Percentiles rank a stretch among this genome's conserved stretches.
Conservation (phyloP, 2,888 invertebrate species). For the Crematogaster levior region DNA sequence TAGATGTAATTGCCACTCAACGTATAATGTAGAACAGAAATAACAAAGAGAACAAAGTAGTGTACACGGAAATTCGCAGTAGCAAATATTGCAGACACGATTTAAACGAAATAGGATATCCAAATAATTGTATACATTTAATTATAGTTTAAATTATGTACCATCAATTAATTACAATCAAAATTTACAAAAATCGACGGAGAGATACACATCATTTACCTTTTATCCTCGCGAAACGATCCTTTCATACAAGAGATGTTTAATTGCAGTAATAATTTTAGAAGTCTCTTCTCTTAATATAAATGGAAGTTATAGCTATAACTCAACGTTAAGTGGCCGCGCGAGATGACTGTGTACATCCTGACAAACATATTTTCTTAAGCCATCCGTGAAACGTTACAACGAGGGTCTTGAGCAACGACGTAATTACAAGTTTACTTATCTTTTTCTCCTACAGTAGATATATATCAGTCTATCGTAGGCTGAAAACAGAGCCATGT, state of each 20-base stretch:
- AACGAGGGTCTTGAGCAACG: slow-evolving; percentile 42
- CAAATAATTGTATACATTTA: neutral
- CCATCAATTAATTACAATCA: neutral
- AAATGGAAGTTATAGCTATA: slow-evolving; percentile 22
- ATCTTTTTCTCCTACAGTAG: neutral
- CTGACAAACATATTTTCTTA: slow-evolving; percentile 34
- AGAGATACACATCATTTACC: neutral
- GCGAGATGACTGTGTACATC: slow-evolving; percentile 12
- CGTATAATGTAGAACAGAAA: neutral
- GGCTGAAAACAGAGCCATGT: slow-evolving; percentile 19
- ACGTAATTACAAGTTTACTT: slow-evolving; percentile 28
- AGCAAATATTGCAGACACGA: neutral
- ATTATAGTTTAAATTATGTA: neutral
- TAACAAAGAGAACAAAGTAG: neutral
- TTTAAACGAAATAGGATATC: neutral
- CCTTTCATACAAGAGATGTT: neutral
- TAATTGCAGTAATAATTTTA: slow-evolving; percentile 25
- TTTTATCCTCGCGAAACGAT: neutral
- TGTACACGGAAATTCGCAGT: neutral
- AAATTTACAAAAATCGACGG: neutral
- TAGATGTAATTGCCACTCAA: slow-evolving; percentile 16
- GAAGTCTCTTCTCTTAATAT: slow-evolving; percentile 6
- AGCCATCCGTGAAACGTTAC: slow-evolving; percentile 38
- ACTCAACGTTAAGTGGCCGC: slow-evolving; percentile 28
- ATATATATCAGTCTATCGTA: neutral